These are phyloP conservation scores for Nyctalus aviator DNA, from an alignment of 2,797 vertebrate species.

Conservation along the genomic window DNA sequence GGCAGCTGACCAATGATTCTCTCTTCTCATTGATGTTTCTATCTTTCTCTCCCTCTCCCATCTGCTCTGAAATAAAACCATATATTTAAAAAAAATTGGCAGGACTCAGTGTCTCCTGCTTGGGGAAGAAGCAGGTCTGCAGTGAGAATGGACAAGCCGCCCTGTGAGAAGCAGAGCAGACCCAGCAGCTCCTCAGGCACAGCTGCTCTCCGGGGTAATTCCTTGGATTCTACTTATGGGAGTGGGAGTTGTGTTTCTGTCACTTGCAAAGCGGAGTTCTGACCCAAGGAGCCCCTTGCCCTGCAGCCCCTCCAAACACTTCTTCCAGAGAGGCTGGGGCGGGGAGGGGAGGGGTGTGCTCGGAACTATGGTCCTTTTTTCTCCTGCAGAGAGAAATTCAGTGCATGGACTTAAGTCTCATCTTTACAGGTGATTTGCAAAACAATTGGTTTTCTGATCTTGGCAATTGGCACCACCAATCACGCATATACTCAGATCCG, in stretches of 20 bases:
- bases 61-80: no score
- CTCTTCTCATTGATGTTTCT: no score
- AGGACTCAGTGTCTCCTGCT: background rate
- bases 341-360: no score
- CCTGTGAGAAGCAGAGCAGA: background rate
- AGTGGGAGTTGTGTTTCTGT: background rate
- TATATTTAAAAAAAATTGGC: background rate
- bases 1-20: no score
- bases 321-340: background rate
- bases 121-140: background rate
- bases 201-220: background rate
- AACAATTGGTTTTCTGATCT: background rate
- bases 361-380: background rate
- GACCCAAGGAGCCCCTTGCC: background rate
- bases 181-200: background rate
- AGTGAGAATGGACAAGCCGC: background rate
- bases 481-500: background rate
- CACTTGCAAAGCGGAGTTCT: background rate
- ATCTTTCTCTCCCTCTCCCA: no score
- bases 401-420: background rate
- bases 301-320: background rate
- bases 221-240: background rate
- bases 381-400: background rate
- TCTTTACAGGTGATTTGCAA: constrained; percentile 3
- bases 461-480: background rate